Percentiles rank a stretch among this genome's conserved stretches.
These are phyloP conservation scores for Gymnocheta viridis DNA, from an alignment of 2,888 invertebrate species.

Conservation along the genomic window DNA sequence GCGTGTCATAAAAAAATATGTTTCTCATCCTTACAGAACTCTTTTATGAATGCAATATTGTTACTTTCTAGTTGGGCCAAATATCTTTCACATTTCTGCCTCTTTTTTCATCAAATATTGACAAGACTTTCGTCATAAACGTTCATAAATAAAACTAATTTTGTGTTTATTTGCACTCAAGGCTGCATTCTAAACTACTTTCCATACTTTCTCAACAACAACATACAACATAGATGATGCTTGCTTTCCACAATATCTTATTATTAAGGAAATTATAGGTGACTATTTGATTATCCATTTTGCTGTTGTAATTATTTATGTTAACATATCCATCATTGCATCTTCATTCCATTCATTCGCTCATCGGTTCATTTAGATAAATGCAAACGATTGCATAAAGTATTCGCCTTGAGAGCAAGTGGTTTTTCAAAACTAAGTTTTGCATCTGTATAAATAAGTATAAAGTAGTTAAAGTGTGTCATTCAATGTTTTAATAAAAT, in stretches of 20 bases:
- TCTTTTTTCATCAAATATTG: background rate
- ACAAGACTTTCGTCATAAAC: background rate
- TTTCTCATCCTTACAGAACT: too few relatives aligned
- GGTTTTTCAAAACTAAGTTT: background rate
- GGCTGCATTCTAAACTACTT: constrained; percentile 36
- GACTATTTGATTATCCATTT: constrained; percentile 29
- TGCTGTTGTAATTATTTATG: constrained; percentile 24
- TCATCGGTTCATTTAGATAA: background rate
- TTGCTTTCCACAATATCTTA: background rate
- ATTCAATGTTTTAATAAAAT: constrained; percentile 43
- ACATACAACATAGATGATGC: background rate
- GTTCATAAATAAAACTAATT: constrained; percentile 1
- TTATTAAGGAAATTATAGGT: constrained; percentile 42
- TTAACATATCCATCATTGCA: constrained; percentile 1
- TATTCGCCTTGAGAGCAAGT: constrained; percentile 6
- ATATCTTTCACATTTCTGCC: background rate
- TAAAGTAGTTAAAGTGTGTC: constrained; percentile 37
- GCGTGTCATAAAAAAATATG: too few relatives aligned
- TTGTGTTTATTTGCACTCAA: background rate
- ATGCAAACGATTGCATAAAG: background rate
- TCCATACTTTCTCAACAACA: constrained; percentile 6
- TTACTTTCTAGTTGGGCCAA: background rate
- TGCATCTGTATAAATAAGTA: constrained; percentile 45
- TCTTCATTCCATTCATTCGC: background rate
- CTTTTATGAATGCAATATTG: background rate